Conservation (phyloP, 2,113 vertebrate genomes). For the Empidonax alnorum region DNA sequence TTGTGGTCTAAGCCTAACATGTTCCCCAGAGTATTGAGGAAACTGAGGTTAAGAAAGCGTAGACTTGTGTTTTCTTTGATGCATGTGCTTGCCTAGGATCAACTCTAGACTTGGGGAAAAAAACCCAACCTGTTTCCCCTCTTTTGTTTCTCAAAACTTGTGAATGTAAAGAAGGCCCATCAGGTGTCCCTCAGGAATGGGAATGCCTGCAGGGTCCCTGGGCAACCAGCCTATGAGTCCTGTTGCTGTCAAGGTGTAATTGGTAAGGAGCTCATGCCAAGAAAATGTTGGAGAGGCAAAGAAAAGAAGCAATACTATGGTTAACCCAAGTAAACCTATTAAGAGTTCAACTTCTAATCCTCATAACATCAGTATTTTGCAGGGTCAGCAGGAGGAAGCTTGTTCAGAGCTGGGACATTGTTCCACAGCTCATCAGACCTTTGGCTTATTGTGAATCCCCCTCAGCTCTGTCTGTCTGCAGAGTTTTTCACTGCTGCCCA, state of each 20-base stretch:
- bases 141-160: not conserved
- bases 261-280: not conserved
- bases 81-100: rapidly evolving
- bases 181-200: not conserved
- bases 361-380: not conserved
- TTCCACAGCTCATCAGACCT: not conserved
- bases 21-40: not conserved
- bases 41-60: not conserved
- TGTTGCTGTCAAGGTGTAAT: not conserved
- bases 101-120: not conserved
- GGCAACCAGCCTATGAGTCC: not conserved
- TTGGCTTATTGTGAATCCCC: not conserved
- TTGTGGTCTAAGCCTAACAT: not conserved
- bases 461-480: not conserved
- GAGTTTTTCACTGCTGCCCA: not conserved
- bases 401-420: not conserved
- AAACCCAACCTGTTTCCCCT: not conserved
- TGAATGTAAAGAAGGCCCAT: not conserved
- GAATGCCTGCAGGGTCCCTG: not conserved
- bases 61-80: not conserved
- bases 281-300: not conserved
- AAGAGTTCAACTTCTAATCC: not conserved
- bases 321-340: not conserved
- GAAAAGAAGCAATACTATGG: not conserved
- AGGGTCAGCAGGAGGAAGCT: not conserved